Evolutionary conservation across 2,797 vertebrate species (phyloP).

Genomic region (Bradypus variegatus): DNA sequence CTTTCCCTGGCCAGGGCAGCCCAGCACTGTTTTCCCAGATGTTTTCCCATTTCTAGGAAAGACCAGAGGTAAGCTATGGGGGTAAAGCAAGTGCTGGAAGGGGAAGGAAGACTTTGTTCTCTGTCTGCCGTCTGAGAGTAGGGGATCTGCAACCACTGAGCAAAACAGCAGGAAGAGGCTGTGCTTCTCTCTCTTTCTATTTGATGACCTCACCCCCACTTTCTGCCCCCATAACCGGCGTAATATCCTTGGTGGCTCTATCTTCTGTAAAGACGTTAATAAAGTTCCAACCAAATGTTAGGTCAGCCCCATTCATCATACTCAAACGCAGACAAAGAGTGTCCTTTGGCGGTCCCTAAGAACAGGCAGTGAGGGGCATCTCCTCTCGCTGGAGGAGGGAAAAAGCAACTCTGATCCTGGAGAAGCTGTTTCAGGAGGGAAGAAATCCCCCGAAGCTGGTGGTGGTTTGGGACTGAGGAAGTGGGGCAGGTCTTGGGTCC

Average conservation of each 20-base stretch:
- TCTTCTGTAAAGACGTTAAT: background rate
- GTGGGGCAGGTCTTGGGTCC: background rate
- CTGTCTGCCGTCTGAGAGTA: fast-evolving
- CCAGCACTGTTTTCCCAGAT: slow-evolving; percentile 33
- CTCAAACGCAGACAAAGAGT: background rate
- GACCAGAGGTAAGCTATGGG: background rate
- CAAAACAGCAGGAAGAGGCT: background rate
- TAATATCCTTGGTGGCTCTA: background rate
- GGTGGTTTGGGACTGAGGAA: background rate
- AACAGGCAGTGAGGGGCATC: background rate
- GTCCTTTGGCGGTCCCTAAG: no score
- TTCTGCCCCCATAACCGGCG: background rate
- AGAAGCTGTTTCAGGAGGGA: background rate
- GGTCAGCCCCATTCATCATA: background rate
- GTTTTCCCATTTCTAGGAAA: background rate
- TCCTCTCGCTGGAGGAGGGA: background rate
- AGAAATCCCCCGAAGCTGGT: background rate
- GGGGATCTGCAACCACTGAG: background rate
- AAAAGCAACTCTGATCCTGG: no score
- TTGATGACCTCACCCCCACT: background rate
- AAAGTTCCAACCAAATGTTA: background rate
- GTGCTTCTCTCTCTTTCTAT: background rate
- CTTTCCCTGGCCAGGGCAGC: background rate
- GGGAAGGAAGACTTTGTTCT: background rate
- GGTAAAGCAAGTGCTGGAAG: background rate